Evolutionary conservation across 53 echinoderm and acorn worm species (phyloP).

Genomic region (Holothuria leucospilota): DNA sequence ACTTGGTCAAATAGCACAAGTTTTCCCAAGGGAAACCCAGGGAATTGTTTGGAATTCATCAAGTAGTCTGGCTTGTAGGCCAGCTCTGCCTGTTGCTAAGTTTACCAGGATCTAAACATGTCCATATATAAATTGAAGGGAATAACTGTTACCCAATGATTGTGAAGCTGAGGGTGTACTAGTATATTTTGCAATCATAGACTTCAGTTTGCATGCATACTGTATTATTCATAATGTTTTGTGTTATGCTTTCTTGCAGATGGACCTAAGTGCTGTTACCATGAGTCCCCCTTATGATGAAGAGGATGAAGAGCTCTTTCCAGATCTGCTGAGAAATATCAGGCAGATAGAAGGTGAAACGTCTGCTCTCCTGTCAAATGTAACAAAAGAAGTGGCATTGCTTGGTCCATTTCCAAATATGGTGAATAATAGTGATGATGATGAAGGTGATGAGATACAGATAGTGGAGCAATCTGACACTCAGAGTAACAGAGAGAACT

Average conservation of each 20-base stretch:
- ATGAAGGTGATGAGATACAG: background rate
- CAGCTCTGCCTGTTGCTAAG: no score
- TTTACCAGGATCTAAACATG: no score
- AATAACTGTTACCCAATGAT: no score
- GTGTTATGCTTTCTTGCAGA: conserved; percentile 26
- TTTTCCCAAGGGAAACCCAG: no score
- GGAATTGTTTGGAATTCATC: no score
- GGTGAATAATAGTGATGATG: background rate
- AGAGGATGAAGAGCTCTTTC: conserved; percentile 71
- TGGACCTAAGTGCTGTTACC: conserved; percentile 29
- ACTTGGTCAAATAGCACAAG: no score
- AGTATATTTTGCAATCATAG: no score
- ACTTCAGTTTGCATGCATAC: background rate
- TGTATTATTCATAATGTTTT: background rate
- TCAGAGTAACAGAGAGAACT: background rate
- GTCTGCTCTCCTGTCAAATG: background rate
- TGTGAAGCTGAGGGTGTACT: no score
- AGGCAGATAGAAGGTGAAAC: conserved; percentile 15
- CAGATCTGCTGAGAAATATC: conserved; percentile 65
- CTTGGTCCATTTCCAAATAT: background rate
- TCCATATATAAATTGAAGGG: no score
- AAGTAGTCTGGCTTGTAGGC: no score
- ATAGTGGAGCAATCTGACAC: background rate
- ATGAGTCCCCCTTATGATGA: conserved; percentile 76
- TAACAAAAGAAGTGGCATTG: background rate